phyloP scores from a whole-genome alignment of 2,888 invertebrate genomes.

The Folsomia candida region DNA sequence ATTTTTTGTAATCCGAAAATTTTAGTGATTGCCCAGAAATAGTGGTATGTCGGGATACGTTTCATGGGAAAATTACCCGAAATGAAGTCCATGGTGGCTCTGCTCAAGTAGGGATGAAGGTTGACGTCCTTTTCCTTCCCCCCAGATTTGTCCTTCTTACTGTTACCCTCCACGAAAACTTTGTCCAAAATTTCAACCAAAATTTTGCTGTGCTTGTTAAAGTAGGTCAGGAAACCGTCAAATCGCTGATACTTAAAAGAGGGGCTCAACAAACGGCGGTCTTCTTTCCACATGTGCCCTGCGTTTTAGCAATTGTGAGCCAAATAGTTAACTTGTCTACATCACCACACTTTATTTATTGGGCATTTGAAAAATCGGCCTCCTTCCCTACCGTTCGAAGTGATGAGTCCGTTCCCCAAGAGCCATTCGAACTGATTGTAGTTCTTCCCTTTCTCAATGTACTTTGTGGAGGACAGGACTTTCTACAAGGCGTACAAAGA shows the following conservation, averaged over 20 bases:
- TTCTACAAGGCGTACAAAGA: slow-evolving; percentile 2
- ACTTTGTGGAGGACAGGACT: slow-evolving; percentile 10
- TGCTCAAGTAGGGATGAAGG: not conserved
- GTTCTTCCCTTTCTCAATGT: slow-evolving; percentile 17
- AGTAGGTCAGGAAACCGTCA: not conserved
- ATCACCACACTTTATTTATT: too few relatives aligned
- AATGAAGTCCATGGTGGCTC: slow-evolving; percentile 4
- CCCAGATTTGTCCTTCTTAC: too few relatives aligned
- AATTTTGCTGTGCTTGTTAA: slow-evolving; percentile 13
- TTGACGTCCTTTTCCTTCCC: not conserved
- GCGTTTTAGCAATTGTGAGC: not conserved
- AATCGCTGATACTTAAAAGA: slow-evolving; percentile 21
- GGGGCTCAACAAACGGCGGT: slow-evolving; percentile 17
- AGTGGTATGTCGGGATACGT: not conserved
- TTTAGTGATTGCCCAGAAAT: not conserved
- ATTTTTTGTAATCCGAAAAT: not conserved
- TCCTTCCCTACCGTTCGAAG: slow-evolving; percentile 12
- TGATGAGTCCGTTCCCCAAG: slow-evolving; percentile 17
- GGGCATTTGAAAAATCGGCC: not conserved
- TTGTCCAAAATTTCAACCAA: not conserved
- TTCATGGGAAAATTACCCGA: not conserved
- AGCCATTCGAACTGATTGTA: slow-evolving; percentile 12
- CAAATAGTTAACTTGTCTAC: too few relatives aligned
- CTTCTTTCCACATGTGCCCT: slow-evolving; percentile 15
- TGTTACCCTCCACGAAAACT: not conserved